Evolutionary conservation across 2,113 vertebrate species (phyloP).

Genomic region (Cariama cristata): DNA sequence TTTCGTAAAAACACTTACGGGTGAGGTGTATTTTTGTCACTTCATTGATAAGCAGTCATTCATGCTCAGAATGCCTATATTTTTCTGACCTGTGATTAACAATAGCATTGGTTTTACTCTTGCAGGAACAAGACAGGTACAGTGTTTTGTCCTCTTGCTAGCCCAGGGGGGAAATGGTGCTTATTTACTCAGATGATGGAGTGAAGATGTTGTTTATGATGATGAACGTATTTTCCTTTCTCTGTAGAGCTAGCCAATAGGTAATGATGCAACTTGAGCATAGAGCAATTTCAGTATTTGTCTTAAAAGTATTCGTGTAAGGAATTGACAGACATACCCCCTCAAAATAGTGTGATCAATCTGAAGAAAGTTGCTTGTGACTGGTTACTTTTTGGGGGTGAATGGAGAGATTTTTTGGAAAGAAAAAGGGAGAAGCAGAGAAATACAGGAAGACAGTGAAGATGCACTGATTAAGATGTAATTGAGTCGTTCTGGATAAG

Average conservation of each 20-base stretch:
- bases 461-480: not conserved
- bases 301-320: not conserved
- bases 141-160: not conserved
- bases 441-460: not conserved
- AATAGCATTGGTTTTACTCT: not conserved
- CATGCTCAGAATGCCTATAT: not conserved
- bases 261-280: not conserved
- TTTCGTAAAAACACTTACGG: conserved; percentile 4
- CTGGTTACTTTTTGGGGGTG: not conserved
- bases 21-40: not conserved
- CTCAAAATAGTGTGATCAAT: not conserved
- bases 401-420: not conserved
- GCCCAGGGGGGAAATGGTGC: not conserved
- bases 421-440: not conserved
- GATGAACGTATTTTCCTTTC: not conserved
- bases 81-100: conserved; percentile 28
- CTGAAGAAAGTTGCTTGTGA: not conserved
- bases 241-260: not conserved
- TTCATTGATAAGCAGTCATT: conserved; percentile 4
- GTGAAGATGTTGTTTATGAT: not conserved
- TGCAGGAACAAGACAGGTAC: not conserved
- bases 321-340: not conserved
- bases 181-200: not conserved
- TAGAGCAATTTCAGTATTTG: not conserved
- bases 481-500: not conserved